Evolutionary conservation across 2,888 invertebrate species (phyloP).

Genomic region (Beris chalybata): DNA sequence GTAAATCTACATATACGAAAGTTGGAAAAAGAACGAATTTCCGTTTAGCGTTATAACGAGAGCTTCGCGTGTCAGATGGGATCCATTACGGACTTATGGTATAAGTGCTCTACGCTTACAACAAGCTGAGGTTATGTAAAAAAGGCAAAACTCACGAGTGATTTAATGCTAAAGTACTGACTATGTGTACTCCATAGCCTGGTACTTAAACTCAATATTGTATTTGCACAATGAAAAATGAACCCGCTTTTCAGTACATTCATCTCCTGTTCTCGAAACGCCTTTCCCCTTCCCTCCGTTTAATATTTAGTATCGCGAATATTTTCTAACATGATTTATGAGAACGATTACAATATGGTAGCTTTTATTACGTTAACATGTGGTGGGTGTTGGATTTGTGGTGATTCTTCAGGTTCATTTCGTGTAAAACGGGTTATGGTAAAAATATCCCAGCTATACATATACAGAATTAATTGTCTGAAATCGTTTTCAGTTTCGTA

Average conservation of each 20-base stretch:
- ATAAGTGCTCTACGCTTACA: conserved; percentile 16
- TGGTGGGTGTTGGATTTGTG: neutral
- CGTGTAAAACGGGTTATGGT: too few relatives aligned
- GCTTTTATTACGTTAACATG: conserved; percentile 20
- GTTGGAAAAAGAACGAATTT: conserved; percentile 19
- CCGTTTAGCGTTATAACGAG: conserved; percentile 28
- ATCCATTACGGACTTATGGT: conserved; percentile 27
- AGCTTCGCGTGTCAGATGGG: conserved; percentile 32
- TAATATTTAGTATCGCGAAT: conserved; percentile 9
- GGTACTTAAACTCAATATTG: neutral
- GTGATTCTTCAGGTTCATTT: neutral
- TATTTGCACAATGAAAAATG: conserved; percentile 26
- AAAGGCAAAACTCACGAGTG: conserved; percentile 24
- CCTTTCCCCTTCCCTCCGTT: too few relatives aligned
- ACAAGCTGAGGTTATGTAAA: conserved; percentile 12
- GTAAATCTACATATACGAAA: too few relatives aligned
- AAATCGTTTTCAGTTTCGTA: too few relatives aligned
- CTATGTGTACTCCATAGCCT: conserved; percentile 1
- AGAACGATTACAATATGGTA: conserved; percentile 25
- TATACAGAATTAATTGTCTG: too few relatives aligned
- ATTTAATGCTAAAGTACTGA: conserved; percentile 29
- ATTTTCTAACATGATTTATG: conserved; percentile 30
- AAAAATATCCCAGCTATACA: too few relatives aligned
- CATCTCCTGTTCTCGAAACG: neutral
- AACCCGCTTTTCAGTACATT: neutral